A percentile compares a stretch with the other conserved stretches of the same genome.
Evolutionary conservation across 2,797 vertebrate genomes (phyloP).

Genomic region (Syndactyla subalaris): DNA sequence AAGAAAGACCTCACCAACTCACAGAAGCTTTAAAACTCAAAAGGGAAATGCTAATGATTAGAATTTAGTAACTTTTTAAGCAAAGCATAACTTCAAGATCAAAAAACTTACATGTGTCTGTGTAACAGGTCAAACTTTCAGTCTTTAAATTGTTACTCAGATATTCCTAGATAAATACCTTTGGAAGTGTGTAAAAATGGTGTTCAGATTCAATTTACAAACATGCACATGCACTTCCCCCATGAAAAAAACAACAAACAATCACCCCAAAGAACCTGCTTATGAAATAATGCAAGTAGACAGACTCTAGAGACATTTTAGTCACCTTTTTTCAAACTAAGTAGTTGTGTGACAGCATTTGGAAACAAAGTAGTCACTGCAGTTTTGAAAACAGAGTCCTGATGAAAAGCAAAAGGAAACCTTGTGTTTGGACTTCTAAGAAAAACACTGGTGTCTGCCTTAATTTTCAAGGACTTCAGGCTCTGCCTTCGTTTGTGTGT

Average conservation of each 20-base stretch:
- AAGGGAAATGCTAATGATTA: not conserved
- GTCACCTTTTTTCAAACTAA: not conserved
- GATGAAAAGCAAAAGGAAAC: not conserved
- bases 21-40: not conserved
- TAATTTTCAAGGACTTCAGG: not conserved
- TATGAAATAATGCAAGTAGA: not conserved
- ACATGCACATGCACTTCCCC: rapidly evolving
- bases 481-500: not conserved
- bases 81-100: not conserved
- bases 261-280: not conserved
- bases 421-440: not conserved
- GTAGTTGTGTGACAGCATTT: not conserved
- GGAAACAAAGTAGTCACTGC: not conserved
- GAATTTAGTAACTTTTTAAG: not conserved
- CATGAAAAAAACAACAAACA: not conserved
- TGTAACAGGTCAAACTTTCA: not conserved
- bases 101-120: not conserved
- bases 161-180: not conserved
- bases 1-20: not conserved
- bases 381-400: not conserved
- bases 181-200: not conserved
- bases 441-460: not conserved
- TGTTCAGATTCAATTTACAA: not conserved
- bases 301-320: not conserved
- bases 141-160: not conserved